These are phyloP conservation scores for Stercorarius parasiticus DNA, from an alignment of 2,113 vertebrate species.

Conservation along the genomic window DNA sequence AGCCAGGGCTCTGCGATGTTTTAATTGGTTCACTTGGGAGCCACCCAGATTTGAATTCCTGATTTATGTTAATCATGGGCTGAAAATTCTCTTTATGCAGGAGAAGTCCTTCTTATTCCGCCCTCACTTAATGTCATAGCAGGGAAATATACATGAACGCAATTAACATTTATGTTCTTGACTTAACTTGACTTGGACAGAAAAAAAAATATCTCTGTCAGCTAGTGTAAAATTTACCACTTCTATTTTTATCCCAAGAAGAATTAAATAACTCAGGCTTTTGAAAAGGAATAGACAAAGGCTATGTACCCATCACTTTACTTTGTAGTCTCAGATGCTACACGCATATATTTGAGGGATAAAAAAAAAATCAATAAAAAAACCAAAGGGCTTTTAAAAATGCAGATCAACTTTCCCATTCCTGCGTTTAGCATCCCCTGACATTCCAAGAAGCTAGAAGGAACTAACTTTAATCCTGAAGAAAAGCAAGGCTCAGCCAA, in stretches of 20 bases:
- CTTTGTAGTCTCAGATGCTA: not conserved
- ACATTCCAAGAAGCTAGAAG: not conserved
- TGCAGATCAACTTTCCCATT: not conserved
- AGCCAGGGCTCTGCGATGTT: not conserved
- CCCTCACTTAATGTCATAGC: conserved; percentile 19
- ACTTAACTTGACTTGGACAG: conserved; percentile 17
- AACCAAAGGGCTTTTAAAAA: not conserved
- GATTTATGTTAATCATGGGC: conserved; percentile 55
- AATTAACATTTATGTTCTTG: conserved; percentile 35
- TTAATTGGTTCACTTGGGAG: conserved; percentile 70
- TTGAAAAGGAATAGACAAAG: conserved; percentile 10
- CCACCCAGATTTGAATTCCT: conserved; percentile 55
- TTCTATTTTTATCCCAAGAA: conserved; percentile 31
- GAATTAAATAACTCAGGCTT: conserved; percentile 9
- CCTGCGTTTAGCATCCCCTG: not conserved
- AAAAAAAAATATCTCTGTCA: not conserved
- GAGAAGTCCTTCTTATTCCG: conserved; percentile 4
- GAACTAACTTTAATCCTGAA: not conserved
- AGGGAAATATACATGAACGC: conserved; percentile 38
- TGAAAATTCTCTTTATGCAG: conserved; percentile 48
- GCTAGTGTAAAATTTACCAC: conserved; percentile 1
- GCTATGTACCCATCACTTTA: not conserved
- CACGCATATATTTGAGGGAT: not conserved
- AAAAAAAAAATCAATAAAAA: not conserved
- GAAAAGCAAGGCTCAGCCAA: not conserved